phyloP scores from a whole-genome alignment of 2,113 vertebrate species.

The Chiloscyllium plagiosum region DNA sequence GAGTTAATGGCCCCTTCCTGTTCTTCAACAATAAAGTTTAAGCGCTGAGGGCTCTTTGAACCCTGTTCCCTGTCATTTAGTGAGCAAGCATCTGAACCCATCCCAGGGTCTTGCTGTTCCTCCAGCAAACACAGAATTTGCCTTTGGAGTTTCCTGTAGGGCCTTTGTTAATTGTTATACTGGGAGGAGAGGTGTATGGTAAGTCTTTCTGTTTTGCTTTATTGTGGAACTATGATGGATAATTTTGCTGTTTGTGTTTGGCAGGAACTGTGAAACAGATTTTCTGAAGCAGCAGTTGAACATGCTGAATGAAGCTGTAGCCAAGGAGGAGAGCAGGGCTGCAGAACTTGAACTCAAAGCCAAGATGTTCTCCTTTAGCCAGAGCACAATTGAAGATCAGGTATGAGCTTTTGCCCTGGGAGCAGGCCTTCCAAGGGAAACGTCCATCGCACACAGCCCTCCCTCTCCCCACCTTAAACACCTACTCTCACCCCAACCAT shows the following conservation, averaged over 20 bases:
- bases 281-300: constrained; percentile 58
- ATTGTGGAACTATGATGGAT: neutral
- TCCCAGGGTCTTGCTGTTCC: neutral
- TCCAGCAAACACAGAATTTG: too few species aligned
- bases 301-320: constrained; percentile 54
- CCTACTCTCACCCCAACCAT: neutral
- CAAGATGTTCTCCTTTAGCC: constrained; percentile 60
- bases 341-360: constrained; percentile 66
- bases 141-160: neutral
- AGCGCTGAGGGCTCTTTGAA: neutral
- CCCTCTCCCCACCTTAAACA: neutral
- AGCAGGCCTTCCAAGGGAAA: fast-evolving
- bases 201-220: neutral
- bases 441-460: neutral
- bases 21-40: neutral
- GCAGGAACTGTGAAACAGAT: constrained; percentile 66
- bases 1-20: neutral
- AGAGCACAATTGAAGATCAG: constrained; percentile 62
- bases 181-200: neutral
- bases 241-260: neutral
- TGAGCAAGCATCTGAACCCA: neutral
- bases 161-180: neutral
- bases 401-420: constrained; percentile 46
- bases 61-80: neutral
- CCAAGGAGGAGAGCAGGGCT: constrained; percentile 58